Conservation (phyloP, 2,113 vertebrate species). For the Limanda limanda region DNA sequence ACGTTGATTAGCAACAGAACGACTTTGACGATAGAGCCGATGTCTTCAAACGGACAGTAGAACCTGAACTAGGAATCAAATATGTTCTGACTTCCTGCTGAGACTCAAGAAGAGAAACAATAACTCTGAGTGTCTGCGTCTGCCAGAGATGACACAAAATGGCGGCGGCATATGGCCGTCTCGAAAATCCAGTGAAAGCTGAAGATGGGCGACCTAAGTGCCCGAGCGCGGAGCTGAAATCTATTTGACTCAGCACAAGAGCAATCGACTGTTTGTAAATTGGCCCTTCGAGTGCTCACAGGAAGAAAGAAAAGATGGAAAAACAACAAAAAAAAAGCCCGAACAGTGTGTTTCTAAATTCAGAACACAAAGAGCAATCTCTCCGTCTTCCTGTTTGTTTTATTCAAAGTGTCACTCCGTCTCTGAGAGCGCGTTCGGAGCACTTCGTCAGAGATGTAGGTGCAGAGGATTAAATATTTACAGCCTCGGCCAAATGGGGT, state of each 20-base stretch:
- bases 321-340: constrained; percentile 26
- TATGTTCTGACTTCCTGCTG: too few species aligned
- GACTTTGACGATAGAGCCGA: too few species aligned
- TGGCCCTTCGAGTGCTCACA: constrained; percentile 56
- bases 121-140: too few species aligned
- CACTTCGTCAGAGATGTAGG: constrained; percentile 71
- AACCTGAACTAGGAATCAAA: too few species aligned
- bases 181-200: constrained; percentile 38
- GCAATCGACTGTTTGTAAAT: constrained; percentile 65
- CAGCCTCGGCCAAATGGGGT: constrained; percentile 61
- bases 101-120: too few species aligned
- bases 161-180: constrained; percentile 38
- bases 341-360: constrained; percentile 77
- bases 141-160: constrained; percentile 54
- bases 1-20: too few species aligned
- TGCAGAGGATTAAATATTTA: constrained; percentile 76
- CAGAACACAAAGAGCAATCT: constrained; percentile 81
- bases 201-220: constrained; percentile 73
- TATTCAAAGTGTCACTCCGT: constrained; percentile 78
- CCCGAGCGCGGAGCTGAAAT: constrained; percentile 58
- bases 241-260: constrained; percentile 69
- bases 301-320: constrained; percentile 18
- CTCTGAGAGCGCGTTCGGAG: constrained; percentile 64
- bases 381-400: constrained; percentile 76
- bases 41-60: too few species aligned